Evolutionary conservation across 2,113 vertebrate species (phyloP).

Genomic region (Bothrops jararaca): DNA sequence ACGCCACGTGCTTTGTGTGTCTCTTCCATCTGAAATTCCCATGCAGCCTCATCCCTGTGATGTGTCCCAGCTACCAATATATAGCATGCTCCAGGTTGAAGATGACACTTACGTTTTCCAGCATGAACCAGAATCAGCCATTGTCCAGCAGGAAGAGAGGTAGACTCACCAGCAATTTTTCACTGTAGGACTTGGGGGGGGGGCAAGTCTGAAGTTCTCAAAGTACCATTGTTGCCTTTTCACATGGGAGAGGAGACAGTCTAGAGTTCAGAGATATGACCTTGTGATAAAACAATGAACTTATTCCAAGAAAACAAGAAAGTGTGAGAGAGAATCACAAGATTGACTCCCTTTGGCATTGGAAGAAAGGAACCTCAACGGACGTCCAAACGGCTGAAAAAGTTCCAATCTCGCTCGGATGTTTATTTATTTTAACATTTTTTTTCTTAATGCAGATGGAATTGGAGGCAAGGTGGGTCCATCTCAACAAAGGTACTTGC

Average conservation of each 20-base stretch:
- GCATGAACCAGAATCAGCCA: not conserved
- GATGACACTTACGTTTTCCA: not conserved
- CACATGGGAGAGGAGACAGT: not conserved
- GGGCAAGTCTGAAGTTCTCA: not conserved
- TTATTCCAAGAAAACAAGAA: not conserved
- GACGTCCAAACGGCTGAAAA: not conserved
- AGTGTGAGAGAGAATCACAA: not conserved
- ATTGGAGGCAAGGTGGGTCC: not conserved
- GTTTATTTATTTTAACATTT: not conserved
- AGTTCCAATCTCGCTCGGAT: not conserved
- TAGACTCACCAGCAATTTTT: not conserved
- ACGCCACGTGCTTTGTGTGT: not conserved
- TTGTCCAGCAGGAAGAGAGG: not conserved
- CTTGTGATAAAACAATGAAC: not conserved
- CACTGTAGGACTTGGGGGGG: not conserved
- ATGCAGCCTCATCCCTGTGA: not conserved
- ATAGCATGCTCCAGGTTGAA: no score
- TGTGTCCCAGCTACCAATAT: not conserved
- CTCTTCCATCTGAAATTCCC: not conserved
- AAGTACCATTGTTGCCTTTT: not conserved
- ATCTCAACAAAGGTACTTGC: not conserved
- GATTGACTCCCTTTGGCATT: not conserved
- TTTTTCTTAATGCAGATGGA: not conserved
- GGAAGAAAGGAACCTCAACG: not conserved
- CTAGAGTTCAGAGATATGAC: not conserved